phyloP scores from a whole-genome alignment of 37 sponge, comb jelly and placozoan species.

The Chondrilla cf. caribensis region DNA sequence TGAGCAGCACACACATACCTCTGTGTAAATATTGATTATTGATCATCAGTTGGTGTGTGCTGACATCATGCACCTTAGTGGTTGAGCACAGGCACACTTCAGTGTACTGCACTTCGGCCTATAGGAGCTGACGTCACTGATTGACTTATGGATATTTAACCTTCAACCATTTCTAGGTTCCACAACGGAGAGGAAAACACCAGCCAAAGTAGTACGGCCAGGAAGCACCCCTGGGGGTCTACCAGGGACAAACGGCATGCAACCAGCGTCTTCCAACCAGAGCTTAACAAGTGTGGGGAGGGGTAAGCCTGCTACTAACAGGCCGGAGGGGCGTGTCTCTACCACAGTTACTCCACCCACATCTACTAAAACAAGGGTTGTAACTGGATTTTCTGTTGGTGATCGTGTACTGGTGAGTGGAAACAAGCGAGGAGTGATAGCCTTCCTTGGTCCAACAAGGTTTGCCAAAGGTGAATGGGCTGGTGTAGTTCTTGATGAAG shows the following conservation, averaged over 20 bases:
- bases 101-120: too few species aligned
- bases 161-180: too few species aligned
- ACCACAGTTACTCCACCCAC: background rate
- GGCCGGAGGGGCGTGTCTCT: background rate
- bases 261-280: background rate
- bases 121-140: too few species aligned
- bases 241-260: background rate
- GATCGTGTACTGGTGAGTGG: slow-evolving; percentile 67
- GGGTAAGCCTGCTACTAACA: background rate
- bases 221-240: background rate
- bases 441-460: slow-evolving; percentile 83
- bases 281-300: background rate
- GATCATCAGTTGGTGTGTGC: too few species aligned
- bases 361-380: background rate
- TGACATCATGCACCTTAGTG: too few species aligned
- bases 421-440: slow-evolving; percentile 63
- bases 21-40: too few species aligned
- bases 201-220: background rate
- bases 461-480: slow-evolving; percentile 92
- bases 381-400: slow-evolving; percentile 32
- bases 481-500: slow-evolving; percentile 76
- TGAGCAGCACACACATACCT: too few species aligned
- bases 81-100: too few species aligned
- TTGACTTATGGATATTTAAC: too few species aligned
- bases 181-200: background rate